phyloP scores from a whole-genome alignment of 2,888 invertebrate genomes.

The Drosophila merina region DNA sequence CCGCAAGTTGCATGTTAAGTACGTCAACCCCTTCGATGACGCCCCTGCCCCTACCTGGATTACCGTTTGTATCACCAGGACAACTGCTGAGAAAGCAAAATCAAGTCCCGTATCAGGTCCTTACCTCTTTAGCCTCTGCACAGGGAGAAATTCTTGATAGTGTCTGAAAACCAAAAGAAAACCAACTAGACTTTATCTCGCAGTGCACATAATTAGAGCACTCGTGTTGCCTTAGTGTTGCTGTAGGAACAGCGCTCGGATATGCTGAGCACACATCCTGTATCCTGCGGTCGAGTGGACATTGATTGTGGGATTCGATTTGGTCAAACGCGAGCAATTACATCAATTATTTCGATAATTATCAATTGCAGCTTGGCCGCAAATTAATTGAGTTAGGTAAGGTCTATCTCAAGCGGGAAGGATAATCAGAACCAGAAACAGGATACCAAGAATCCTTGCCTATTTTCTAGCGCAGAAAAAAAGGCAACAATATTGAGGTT shows the following conservation, averaged over 20 bases:
- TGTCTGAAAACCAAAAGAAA: no score
- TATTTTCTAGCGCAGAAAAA: constrained; percentile 21
- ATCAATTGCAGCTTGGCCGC: constrained; percentile 30
- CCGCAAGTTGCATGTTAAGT: constrained; percentile 28
- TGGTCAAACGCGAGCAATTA: constrained; percentile 43
- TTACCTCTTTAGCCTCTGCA: neutral
- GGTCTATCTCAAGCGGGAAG: neutral
- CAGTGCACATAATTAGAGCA: constrained; percentile 55
- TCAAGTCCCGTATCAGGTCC: constrained; percentile 8
- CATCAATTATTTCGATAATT: constrained; percentile 44
- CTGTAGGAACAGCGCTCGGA: constrained; percentile 3
- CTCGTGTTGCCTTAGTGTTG: constrained; percentile 59
- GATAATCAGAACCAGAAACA: no score
- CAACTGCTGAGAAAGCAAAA: constrained; percentile 27
- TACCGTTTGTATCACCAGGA: constrained; percentile 10
- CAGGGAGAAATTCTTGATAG: neutral
- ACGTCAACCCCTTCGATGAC: neutral
- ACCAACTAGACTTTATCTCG: neutral
- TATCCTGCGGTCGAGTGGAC: constrained; percentile 9
- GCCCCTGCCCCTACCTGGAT: neutral
- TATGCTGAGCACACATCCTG: constrained; percentile 10
- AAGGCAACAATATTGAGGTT: neutral
- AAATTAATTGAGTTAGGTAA: constrained; percentile 32
- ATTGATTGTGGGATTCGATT: constrained; percentile 40
- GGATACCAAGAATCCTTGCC: constrained; percentile 15